phyloP scores from a whole-genome alignment of 2,888 invertebrate genomes.

The Pheosia tremula region DNA sequence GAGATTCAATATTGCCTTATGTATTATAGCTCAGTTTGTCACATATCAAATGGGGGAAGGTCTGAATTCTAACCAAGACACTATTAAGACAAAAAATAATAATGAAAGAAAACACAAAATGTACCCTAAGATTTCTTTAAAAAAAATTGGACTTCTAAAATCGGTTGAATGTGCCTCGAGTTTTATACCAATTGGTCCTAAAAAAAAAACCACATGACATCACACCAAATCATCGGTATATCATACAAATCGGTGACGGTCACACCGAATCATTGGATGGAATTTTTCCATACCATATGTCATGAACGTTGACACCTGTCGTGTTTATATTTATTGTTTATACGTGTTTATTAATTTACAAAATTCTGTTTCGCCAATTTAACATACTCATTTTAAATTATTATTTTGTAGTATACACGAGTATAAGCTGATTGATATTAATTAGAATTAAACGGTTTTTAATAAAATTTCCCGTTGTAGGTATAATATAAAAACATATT shows the following conservation, averaged over 20 bases:
- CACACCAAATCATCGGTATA: constrained; percentile 27
- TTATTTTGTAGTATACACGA: not conserved
- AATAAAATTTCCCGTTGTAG: not conserved
- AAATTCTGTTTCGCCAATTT: not conserved
- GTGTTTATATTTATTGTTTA: constrained; percentile 26
- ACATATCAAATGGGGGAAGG: no score
- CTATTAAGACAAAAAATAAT: no score
- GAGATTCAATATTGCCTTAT: no score
- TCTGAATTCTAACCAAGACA: no score
- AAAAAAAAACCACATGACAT: constrained; percentile 28
- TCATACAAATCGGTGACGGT: constrained; percentile 7
- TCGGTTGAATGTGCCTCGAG: no score
- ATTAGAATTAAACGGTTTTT: not conserved
- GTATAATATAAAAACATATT: no score
- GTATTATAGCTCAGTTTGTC: no score
- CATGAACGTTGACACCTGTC: constrained; percentile 32
- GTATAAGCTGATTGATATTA: not conserved
- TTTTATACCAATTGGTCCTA: not conserved
- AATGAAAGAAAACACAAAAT: no score
- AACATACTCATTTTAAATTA: not conserved
- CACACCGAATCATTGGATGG: constrained; percentile 23
- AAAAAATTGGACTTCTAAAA: no score
- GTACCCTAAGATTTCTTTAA: no score
- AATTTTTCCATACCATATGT: constrained; percentile 35
- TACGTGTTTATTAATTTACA: constrained; percentile 8